phyloP scores from a whole-genome alignment of 2,797 vertebrate species.

The Sebastes kiyomatsui region DNA sequence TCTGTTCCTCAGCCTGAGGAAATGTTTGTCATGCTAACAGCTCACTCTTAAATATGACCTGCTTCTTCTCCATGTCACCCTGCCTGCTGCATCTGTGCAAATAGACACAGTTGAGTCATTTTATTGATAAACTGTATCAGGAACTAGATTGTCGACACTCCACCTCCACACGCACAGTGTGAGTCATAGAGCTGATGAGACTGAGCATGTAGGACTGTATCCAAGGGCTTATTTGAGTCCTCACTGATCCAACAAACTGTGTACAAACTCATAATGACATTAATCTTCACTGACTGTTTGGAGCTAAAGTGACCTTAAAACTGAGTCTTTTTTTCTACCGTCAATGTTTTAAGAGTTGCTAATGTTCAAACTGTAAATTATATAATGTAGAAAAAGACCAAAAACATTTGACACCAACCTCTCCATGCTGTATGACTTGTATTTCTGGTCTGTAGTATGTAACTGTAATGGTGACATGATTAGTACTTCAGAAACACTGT shows the following conservation, averaged over 20 bases:
- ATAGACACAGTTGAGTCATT: conserved; percentile 36
- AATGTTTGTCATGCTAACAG: neutral
- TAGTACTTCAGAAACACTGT: conserved; percentile 24
- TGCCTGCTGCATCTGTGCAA: neutral
- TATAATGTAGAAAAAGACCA: conserved; percentile 61
- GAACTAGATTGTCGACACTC: conserved; percentile 32
- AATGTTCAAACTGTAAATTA: conserved; percentile 44
- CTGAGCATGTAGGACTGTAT: conserved; percentile 32
- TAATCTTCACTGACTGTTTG: conserved; percentile 41
- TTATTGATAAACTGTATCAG: conserved; percentile 47
- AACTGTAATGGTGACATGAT: conserved; percentile 34
- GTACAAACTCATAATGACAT: conserved; percentile 30
- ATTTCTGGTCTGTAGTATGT: conserved; percentile 39
- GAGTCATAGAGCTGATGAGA: conserved; percentile 43
- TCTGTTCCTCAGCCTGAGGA: conserved; percentile 25
- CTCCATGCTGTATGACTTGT: conserved; percentile 51
- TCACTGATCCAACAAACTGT: conserved; percentile 42
- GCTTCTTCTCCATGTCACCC: neutral
- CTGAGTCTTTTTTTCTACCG: conserved; percentile 13
- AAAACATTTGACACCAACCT: conserved; percentile 56
- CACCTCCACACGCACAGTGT: neutral
- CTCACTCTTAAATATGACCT: conserved; percentile 7
- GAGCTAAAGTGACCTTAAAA: conserved; percentile 77
- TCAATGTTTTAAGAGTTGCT: conserved; percentile 41
- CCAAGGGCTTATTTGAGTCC: conserved; percentile 45